Evolutionary conservation across 2,113 vertebrate species (phyloP).

Genomic region (Ia io): DNA sequence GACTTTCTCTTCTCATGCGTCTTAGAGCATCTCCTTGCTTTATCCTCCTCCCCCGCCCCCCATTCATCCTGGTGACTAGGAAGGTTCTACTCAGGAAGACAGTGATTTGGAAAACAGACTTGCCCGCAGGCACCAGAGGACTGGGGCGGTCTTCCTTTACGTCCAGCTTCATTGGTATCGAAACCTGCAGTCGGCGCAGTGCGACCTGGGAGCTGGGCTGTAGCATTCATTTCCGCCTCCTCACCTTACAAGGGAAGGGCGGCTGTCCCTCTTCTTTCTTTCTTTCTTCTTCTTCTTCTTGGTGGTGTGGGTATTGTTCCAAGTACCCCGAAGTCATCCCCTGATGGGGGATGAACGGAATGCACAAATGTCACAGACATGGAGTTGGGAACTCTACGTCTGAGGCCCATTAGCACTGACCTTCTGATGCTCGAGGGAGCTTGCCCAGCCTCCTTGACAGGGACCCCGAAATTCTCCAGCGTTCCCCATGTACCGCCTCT

Average conservation of each 20-base stretch:
- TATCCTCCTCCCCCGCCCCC: too few species aligned
- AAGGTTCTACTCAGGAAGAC: accelerated
- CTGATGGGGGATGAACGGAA: too few species aligned
- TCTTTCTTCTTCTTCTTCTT: too few species aligned
- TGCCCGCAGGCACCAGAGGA: neutral
- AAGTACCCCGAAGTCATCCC: neutral
- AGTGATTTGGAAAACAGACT: neutral
- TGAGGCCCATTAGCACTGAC: neutral
- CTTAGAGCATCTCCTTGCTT: neutral
- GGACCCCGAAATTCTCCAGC: neutral
- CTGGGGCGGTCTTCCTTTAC: neutral
- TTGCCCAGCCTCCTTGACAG: neutral
- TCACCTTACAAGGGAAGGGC: accelerated
- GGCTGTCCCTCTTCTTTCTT: neutral
- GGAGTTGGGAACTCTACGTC: accelerated
- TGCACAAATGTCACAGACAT: neutral
- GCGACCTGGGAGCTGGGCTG: accelerated
- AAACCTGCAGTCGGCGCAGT: accelerated
- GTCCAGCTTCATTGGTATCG: accelerated
- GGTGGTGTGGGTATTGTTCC: neutral
- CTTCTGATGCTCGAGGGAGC: neutral
- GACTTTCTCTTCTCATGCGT: neutral
- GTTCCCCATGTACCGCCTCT: accelerated
- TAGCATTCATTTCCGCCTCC: accelerated
- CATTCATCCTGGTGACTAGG: neutral